Percentiles rank a stretch among this genome's conserved stretches.
phyloP scores from a whole-genome alignment of 2,113 vertebrate genomes.

The Nycticebus coucang region DNA sequence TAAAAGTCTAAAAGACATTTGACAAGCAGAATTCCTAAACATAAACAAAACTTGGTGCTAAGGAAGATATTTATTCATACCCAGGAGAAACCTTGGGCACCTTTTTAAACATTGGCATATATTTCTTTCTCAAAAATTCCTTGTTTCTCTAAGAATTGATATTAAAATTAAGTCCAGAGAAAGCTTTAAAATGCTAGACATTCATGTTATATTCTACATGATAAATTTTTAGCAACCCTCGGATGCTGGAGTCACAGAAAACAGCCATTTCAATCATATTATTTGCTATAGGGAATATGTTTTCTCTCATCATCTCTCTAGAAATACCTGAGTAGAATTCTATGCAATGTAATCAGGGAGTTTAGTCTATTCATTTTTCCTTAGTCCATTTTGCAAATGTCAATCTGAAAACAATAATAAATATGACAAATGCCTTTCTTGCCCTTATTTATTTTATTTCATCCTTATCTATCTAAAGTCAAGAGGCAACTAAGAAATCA shows the following conservation, averaged over 20 bases:
- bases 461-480: not conserved
- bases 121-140: conserved; percentile 17
- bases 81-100: conserved; percentile 31
- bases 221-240: conserved; percentile 1
- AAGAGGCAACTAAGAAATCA: not conserved
- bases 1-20: not conserved
- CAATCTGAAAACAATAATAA: conserved; percentile 7
- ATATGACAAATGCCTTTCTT: not conserved
- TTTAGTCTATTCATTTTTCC: not conserved
- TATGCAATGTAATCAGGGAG: not conserved
- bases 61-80: conserved; percentile 24
- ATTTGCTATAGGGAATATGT: not conserved
- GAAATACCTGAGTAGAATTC: not conserved
- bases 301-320: not conserved
- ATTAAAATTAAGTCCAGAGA: conserved; percentile 48
- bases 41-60: conserved; percentile 56
- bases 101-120: conserved; percentile 25
- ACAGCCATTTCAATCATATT: not conserved
- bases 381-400: not conserved
- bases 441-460: not conserved
- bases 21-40: conserved; percentile 54
- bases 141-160: conserved; percentile 44
- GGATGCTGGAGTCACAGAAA: conserved; percentile 23
- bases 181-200: conserved; percentile 40
- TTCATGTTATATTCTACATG: not conserved